Evolutionary conservation across 2,888 invertebrate species (phyloP).

Genomic region (Conchocele bisecta): DNA sequence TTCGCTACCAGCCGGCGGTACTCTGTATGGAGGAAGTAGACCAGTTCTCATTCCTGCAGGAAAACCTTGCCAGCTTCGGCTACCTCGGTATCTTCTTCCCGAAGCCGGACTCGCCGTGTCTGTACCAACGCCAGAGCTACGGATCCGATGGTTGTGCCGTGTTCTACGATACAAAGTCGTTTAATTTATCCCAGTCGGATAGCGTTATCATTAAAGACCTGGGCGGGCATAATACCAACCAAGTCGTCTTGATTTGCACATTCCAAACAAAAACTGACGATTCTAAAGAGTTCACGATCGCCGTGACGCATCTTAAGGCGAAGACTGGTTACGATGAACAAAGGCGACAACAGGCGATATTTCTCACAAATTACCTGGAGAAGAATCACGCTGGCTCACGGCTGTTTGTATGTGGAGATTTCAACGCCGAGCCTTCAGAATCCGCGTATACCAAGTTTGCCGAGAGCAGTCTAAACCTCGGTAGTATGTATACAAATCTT

Average conservation of each 20-base stretch:
- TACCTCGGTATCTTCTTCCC: slow-evolving; percentile 88
- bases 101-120: slow-evolving; percentile 91
- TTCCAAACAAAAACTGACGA: slow-evolving; percentile 51
- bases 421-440: slow-evolving; percentile 90
- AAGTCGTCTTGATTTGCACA: slow-evolving; percentile 86
- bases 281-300: slow-evolving; percentile 85
- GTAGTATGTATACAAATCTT: slow-evolving; percentile 80
- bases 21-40: slow-evolving; percentile 91
- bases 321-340: slow-evolving; percentile 84
- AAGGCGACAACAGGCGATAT: slow-evolving; percentile 71
- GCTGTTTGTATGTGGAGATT: slow-evolving; percentile 88
- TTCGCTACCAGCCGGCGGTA: slow-evolving; percentile 88
- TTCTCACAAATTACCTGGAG: slow-evolving; percentile 63
- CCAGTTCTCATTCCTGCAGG: slow-evolving; percentile 87
- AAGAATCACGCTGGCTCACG: slow-evolving; percentile 81
- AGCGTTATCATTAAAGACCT: slow-evolving; percentile 61
- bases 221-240: slow-evolving; percentile 66
- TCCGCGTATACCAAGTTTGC: slow-evolving; percentile 87
- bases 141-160: slow-evolving; percentile 92
- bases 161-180: slow-evolving; percentile 87
- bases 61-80: slow-evolving; percentile 86
- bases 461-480: slow-evolving; percentile 65
- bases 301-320: slow-evolving; percentile 90
- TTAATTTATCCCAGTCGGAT: slow-evolving; percentile 84
- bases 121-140: slow-evolving; percentile 88